These are phyloP conservation scores for Pogonophryne albipinna DNA, from an alignment of 2,797 vertebrate species.

Conservation along the genomic window DNA sequence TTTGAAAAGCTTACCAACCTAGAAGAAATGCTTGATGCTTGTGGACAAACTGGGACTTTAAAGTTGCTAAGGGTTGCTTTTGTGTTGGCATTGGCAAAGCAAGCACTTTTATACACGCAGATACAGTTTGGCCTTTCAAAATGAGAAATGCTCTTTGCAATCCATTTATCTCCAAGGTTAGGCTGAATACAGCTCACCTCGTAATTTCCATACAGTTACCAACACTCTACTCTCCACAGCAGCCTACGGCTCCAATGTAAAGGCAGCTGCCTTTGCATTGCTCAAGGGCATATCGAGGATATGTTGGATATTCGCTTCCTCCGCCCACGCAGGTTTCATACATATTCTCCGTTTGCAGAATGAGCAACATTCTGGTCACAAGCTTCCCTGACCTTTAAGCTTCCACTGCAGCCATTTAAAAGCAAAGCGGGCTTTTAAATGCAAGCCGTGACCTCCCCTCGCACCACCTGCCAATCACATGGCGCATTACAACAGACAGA, in stretches of 20 bases:
- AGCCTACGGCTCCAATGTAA: not conserved
- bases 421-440: not conserved
- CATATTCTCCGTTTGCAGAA: slow-evolving; percentile 25
- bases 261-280: slow-evolving; percentile 44
- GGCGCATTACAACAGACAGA: slow-evolving; percentile 39
- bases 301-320: slow-evolving; percentile 30
- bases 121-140: slow-evolving; percentile 22
- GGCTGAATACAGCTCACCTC: slow-evolving; percentile 14
- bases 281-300: slow-evolving; percentile 55
- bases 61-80: not conserved
- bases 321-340: slow-evolving; percentile 50
- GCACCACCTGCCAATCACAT: slow-evolving; percentile 42
- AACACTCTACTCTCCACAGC: not conserved
- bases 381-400: slow-evolving; percentile 63
- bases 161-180: slow-evolving; percentile 30
- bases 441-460: slow-evolving; percentile 27
- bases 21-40: not conserved
- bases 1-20: not conserved
- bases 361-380: slow-evolving; percentile 38
- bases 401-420: slow-evolving; percentile 38
- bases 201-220: slow-evolving; percentile 1
- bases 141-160: slow-evolving; percentile 1
- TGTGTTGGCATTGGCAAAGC: not conserved
- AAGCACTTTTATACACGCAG: not conserved
- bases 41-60: not conserved